Evolutionary conservation across 2,797 vertebrate genomes (phyloP), one percentile per base, ranked within the genome.

Genomic region (Oreochromis grahami): DNA sequence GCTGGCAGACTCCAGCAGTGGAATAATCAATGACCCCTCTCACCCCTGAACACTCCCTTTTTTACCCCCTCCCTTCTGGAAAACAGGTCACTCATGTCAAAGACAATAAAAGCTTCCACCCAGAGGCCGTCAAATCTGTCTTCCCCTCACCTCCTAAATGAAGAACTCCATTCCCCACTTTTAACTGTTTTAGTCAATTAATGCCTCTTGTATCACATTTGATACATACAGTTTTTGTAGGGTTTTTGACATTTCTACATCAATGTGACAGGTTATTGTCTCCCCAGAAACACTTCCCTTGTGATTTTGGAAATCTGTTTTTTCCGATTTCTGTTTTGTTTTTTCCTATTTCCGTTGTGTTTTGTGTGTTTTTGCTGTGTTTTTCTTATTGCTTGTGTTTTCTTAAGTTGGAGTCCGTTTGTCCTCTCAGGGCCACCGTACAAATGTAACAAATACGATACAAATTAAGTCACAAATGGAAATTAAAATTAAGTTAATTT

Each of bases 401-500:
- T 26, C 4, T 26, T 26, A 26, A 26, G 26, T 26, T 26, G 26
- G 4, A 26, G 26, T 26, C 26, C 26, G 26, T 26, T 26, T 26
- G 26, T 4, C 26, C 26, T 26, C 26, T 26, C 26, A 26, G 26
- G 26, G 26, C 26, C 26, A 26, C 26, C 26, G 4, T 26, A 26
- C 26, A 26, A 38, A 32, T 32, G 55, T 17, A 56, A 3, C 26
- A 56, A 56, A 32, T 32, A 17, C 8, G 8, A 56, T 9, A 6
- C 26, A 17, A 32, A 32, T 58, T 9, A 58, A 26, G 14, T 2
- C 55, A 58, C 55, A 58, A 58, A 17, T 58, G 26, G 55, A 58
- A 58, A 56, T 56, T 17, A 29, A 17, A 9, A 56, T 56, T 9
- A 29, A 9, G 3, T 32, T 15, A 0, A 1, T 17, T 32, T 58